Evolutionary conservation across 37 sponge, comb jelly and placozoan species (phyloP), one percentile per base, ranked within the genome.

Genomic region (Cliona cf. orientalis): DNA sequence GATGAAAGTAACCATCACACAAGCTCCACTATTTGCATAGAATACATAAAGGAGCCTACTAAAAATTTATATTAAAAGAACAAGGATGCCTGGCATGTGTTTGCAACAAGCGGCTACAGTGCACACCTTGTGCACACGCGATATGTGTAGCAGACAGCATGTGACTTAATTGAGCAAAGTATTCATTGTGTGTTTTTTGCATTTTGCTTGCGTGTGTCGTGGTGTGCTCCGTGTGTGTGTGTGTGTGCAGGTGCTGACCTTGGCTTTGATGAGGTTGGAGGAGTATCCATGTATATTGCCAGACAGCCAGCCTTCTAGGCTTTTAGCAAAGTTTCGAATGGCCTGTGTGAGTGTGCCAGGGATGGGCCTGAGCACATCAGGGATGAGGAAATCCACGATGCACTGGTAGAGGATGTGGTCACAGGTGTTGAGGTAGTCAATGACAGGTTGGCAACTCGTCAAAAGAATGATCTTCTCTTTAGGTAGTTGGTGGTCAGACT

Each of bases 241-340:
- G n/a, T n/a, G 14, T 49, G 53, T 9, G 5, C 17, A 72, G 1
- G 31, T 6, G 35, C 76, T 7, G 61, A 97, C 93, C 96, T 97
- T 97, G 17, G 90, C 66, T 12, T 80, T 72, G 28, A 91, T 80
- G 49, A 93, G 80, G 19, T 69, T 72, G 11, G 69, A 23, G 4
- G 97, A 92, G 41, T 92, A 88, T 22, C 85, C 97, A 5, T 92
- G 73, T n/a, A 99, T 39, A 19, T 79, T 81, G 68, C 42, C 66
- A 9, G 85, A 75, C 45, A 99, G 80, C 86, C 91, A 92, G 21
- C 75, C 72, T 66, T 99, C 99, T 44, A 99, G 76, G 71, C 90
- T 92, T 84, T 99, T 99, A 57, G 99, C 97, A 90, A 99, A 99
- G 80, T 96, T 96, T 36, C 99, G 78, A 31, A 99, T 90, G 46